Conservation (phyloP, 2,888 invertebrate genomes). For the Teinopalpus imperialis region DNA sequence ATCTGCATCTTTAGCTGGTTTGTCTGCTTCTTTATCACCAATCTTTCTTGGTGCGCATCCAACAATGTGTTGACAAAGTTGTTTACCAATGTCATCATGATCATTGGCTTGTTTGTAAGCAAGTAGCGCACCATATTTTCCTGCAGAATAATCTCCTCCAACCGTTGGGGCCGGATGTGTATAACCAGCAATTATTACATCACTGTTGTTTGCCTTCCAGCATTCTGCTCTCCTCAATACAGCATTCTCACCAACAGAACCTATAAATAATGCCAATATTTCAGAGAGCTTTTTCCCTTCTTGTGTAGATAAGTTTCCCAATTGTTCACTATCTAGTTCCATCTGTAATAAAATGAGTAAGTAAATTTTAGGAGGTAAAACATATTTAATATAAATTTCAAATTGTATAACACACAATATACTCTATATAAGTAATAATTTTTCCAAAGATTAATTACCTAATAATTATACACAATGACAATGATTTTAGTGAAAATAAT, state of each 20-base stretch:
- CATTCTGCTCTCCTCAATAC: constrained; percentile 89
- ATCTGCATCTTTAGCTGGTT: constrained; percentile 84
- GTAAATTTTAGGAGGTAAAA: too few species aligned
- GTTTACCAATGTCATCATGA: constrained; percentile 82
- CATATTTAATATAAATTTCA: too few species aligned
- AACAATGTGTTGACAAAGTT: constrained; percentile 96
- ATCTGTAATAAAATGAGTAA: constrained; percentile 61
- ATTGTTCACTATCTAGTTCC: constrained; percentile 84
- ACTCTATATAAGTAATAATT: too few species aligned
- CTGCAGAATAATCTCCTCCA: constrained; percentile 81
- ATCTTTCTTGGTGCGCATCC: constrained; percentile 92
- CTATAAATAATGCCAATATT: constrained; percentile 91
- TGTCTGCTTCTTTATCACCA: constrained; percentile 84
- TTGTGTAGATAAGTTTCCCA: constrained; percentile 82
- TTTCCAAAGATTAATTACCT: too few species aligned
- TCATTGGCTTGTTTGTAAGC: constrained; percentile 82
- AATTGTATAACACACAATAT: too few species aligned
- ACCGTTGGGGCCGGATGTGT: constrained; percentile 88
- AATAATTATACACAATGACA: too few species aligned
- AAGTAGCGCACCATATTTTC: constrained; percentile 93
- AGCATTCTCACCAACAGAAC: constrained; percentile 95
- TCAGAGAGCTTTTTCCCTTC: constrained; percentile 90
- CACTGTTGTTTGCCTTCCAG: constrained; percentile 81
- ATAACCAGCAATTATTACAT: constrained; percentile 84
- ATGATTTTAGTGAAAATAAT: too few species aligned